A percentile compares a stretch with the other conserved stretches of the same genome.
phyloP scores from a whole-genome alignment of 1,140 invertebrate species.

The Trinorchestia longiramus region DNA sequence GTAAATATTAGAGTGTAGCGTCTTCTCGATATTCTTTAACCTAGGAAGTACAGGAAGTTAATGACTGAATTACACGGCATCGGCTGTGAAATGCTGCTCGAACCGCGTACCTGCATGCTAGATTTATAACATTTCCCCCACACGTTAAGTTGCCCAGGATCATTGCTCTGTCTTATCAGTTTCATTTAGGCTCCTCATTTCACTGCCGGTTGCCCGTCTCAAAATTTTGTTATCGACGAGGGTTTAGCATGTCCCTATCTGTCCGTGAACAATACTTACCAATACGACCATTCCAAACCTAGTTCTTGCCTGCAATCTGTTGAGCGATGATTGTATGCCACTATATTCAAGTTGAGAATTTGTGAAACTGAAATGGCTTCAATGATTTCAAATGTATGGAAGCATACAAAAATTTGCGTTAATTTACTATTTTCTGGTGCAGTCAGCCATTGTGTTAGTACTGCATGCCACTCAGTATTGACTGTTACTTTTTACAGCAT shows the following conservation, averaged over 20 bases:
- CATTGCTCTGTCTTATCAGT: not conserved
- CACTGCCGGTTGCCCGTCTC: not conserved
- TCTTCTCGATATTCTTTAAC: too few relatives aligned
- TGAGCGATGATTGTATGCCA: not conserved
- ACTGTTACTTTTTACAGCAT: too few relatives aligned
- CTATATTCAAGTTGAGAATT: not conserved
- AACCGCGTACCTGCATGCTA: too few relatives aligned
- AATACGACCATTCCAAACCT: not conserved
- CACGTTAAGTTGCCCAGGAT: not conserved
- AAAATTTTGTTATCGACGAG: not conserved
- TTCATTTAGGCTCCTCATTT: not conserved
- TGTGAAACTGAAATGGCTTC: not conserved
- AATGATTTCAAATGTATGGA: not conserved
- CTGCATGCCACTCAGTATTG: too few relatives aligned
- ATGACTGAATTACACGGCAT: too few relatives aligned
- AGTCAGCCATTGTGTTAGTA: too few relatives aligned
- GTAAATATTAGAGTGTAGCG: too few relatives aligned
- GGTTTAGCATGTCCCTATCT: not conserved
- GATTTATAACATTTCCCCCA: too few relatives aligned
- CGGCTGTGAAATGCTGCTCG: too few relatives aligned
- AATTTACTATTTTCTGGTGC: not conserved
- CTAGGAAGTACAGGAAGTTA: too few relatives aligned
- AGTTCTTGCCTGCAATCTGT: not conserved
- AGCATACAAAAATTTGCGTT: not conserved
- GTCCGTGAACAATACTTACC: not conserved